Evolutionary conservation across 1,140 invertebrate species (phyloP), one percentile per base, ranked within the genome.

Genomic region (Caenorhabditis remanei): DNA sequence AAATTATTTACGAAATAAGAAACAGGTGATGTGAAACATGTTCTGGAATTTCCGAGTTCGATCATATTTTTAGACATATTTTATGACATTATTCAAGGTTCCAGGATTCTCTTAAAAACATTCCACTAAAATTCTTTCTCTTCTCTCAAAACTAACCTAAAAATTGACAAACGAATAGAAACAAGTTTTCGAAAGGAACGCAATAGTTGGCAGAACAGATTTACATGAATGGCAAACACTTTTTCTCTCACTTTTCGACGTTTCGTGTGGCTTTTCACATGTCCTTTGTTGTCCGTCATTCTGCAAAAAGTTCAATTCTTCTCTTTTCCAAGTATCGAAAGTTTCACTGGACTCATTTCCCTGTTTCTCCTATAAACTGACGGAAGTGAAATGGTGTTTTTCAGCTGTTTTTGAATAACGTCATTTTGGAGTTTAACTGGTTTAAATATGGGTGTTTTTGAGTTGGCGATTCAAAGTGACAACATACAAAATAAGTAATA

Each of bases 141-240:
- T 16, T 9, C 50, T 11, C 32, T n/a, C n/a, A n/a, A n/a, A n/a
- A n/a, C n/a, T 32, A 32, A 32, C 32, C 2, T 32, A 32, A n/a
- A 53, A 53, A 0, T 19, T 14, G 14, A 58, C 55, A 58, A 58
- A 58, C 1, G 50, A 53, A 58, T 5, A 4, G 61, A 24, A 63
- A 63, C 61, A 40, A 63, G 61, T 63, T 63, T 14, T 14, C 11
- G 16, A n/a, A 11, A 19, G 24, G 24, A 63, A 63, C 21, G 24
- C 8, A 32, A 53, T 53, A 24, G 61, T 63, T 63, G 61, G 24
- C 61, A 63, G 21, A 63, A 63, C 61, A 63, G 61, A 63, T 63
- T 63, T 63, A 63, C 24, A 63, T 63, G 61, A 63, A 24, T 63
- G 61, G 61, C 24, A 32, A 24, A 63, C 21, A 63, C 50, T 11